Conservation (phyloP, 2,797 vertebrate genomes). For the Smutsia gigantea region DNA sequence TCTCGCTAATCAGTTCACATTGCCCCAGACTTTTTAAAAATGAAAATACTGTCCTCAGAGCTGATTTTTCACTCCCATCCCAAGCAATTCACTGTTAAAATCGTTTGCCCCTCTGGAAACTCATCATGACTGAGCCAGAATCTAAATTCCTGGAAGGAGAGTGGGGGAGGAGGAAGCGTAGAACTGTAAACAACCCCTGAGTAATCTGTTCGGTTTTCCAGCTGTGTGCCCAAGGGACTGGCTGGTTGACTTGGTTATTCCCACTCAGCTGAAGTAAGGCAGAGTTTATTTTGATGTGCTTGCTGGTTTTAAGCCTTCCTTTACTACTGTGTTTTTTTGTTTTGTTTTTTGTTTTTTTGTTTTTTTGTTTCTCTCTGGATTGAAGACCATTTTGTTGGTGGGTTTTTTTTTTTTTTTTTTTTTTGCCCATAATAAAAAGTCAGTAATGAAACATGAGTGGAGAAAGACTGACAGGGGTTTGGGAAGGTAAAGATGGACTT, state of each 20-base stretch:
- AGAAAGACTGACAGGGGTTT: background rate
- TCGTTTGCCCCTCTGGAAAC: constrained; percentile 3
- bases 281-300: background rate
- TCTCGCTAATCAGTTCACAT: constrained; percentile 72
- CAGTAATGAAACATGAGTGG: background rate
- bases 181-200: constrained; percentile 9
- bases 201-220: background rate
- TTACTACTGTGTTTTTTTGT: background rate
- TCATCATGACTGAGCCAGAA: constrained; percentile 1
- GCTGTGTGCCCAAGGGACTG: background rate
- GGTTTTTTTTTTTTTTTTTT: background rate
- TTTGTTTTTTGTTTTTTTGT: background rate
- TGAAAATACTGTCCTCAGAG: background rate
- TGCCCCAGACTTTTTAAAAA: background rate
- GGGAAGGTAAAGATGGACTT: background rate
- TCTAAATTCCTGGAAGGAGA: constrained; percentile 60
- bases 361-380: constrained; percentile 28
- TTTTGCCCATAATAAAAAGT: constrained; percentile 19
- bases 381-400: background rate
- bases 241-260: background rate
- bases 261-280: background rate
- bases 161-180: background rate
- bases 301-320: constrained; percentile 51
- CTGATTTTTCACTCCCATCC: background rate
- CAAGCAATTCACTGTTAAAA: constrained; percentile 47